Conservation (phyloP, 2,888 invertebrate genomes). For the Pocota personata region DNA sequence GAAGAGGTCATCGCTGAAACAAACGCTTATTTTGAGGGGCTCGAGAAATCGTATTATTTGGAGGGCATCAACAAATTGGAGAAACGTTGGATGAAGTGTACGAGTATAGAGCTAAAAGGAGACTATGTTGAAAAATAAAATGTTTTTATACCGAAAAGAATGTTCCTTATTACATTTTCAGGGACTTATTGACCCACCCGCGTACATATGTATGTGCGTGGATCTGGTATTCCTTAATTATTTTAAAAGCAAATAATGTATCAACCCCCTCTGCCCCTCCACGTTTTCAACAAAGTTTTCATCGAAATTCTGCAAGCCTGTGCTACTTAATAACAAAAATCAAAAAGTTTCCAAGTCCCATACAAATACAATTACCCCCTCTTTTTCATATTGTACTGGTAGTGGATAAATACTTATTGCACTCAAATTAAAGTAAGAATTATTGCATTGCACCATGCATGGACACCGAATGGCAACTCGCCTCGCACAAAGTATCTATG, state of each 20-base stretch:
- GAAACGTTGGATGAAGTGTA: no score
- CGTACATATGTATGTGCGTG: no score
- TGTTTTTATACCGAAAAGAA: no score
- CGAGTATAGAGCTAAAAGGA: no score
- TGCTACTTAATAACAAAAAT: not conserved
- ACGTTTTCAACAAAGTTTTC: not conserved
- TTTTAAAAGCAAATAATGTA: not conserved
- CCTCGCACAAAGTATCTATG: conserved; percentile 30
- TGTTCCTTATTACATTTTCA: no score
- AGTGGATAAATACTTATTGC: not conserved
- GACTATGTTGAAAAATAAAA: no score
- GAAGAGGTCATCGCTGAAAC: no score
- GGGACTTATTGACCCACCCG: no score
- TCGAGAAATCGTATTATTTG: no score
- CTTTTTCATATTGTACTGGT: not conserved
- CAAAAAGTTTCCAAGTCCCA: not conserved
- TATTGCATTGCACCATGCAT: conserved; percentile 18
- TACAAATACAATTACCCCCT: not conserved
- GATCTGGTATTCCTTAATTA: not conserved
- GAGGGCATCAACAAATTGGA: no score
- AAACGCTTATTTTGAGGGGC: no score
- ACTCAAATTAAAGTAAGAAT: conserved; percentile 31
- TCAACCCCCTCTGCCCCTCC: not conserved
- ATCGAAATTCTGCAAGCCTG: not conserved
- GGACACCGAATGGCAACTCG: conserved; percentile 7